A percentile compares a stretch with the other conserved stretches of the same genome.
phyloP scores from a whole-genome alignment of 64 coral and sea anemone genomes.

The Stichodactyla helianthus region DNA sequence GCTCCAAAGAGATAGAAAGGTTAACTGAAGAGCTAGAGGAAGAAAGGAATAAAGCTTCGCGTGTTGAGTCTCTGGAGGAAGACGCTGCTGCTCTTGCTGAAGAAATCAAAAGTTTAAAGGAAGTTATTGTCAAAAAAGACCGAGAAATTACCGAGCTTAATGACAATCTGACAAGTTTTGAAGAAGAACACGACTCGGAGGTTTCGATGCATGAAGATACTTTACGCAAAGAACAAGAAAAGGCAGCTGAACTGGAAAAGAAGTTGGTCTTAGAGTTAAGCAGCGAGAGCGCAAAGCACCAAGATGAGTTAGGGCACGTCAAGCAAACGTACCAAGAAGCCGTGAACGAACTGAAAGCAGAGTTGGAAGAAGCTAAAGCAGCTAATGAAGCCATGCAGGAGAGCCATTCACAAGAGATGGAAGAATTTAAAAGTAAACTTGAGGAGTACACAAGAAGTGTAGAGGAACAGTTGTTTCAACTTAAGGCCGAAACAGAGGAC shows the following conservation, averaged over 20 bases:
- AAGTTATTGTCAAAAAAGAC: conserved; percentile 65
- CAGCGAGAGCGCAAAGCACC: conserved; percentile 55
- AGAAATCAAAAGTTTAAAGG: conserved; percentile 44
- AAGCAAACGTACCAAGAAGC: conserved; percentile 31
- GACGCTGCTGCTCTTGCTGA: neutral
- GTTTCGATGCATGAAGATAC: conserved; percentile 52
- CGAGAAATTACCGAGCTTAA: conserved; percentile 68
- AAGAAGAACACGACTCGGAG: conserved; percentile 81
- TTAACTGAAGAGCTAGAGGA: conserved; percentile 38
- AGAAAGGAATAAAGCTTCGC: conserved; percentile 34
- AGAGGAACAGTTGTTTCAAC: conserved; percentile 63
- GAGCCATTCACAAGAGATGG: conserved; percentile 68
- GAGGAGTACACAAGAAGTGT: conserved; percentile 50
- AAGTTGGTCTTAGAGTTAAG: conserved; percentile 77
- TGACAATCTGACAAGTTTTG: conserved; percentile 88
- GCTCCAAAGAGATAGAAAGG: conserved; percentile 28
- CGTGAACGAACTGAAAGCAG: conserved; percentile 32
- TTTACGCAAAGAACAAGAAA: conserved; percentile 68
- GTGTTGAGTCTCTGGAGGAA: conserved; percentile 9
- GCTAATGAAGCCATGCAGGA: conserved; percentile 39
- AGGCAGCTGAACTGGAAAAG: conserved; percentile 78
- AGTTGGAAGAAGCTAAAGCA: conserved; percentile 33
- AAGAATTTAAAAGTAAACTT: conserved; percentile 55
- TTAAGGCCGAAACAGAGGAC: conserved; percentile 42
- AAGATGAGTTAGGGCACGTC: conserved; percentile 48